Evolutionary conservation across 2,888 invertebrate genomes (phyloP).

Genomic region (Calameuta filiformis): DNA sequence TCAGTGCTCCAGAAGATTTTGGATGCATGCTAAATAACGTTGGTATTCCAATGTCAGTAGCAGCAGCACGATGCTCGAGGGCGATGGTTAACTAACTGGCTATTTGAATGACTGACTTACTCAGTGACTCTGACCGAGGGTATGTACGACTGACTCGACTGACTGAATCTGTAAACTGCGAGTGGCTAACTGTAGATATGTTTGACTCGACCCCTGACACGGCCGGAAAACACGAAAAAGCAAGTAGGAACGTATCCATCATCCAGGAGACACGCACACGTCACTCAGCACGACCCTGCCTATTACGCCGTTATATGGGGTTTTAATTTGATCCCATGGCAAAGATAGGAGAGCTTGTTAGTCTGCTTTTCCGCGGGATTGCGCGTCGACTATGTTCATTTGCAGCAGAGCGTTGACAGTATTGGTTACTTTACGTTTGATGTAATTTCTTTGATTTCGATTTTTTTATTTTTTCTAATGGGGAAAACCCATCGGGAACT

Average conservation of each 20-base stretch:
- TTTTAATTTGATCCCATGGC: conserved; percentile 48
- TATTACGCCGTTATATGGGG: conserved; percentile 30
- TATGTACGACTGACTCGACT: neutral
- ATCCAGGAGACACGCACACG: conserved; percentile 47
- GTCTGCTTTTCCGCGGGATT: neutral
- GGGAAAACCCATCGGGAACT: neutral
- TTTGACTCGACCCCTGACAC: neutral
- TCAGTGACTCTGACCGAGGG: neutral
- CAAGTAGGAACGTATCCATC: conserved; percentile 43
- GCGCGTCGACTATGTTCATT: neutral
- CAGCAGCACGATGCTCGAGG: neutral
- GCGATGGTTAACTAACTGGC: conserved; percentile 14
- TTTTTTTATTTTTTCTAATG: too few relatives aligned
- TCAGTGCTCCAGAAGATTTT: conserved; percentile 54
- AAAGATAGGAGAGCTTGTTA: conserved; percentile 29
- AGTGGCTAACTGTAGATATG: neutral
- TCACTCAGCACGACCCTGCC: conserved; percentile 36
- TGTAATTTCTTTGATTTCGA: neutral
- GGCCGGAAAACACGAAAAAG: conserved; percentile 24
- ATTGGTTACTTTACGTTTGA: neutral
- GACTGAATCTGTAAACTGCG: neutral
- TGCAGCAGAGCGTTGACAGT: neutral
- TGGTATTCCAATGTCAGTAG: conserved; percentile 31
- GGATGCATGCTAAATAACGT: conserved; percentile 56
- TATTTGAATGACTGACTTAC: neutral